phyloP scores from a whole-genome alignment of 2,113 vertebrate species.

The Cepphus grylle region DNA sequence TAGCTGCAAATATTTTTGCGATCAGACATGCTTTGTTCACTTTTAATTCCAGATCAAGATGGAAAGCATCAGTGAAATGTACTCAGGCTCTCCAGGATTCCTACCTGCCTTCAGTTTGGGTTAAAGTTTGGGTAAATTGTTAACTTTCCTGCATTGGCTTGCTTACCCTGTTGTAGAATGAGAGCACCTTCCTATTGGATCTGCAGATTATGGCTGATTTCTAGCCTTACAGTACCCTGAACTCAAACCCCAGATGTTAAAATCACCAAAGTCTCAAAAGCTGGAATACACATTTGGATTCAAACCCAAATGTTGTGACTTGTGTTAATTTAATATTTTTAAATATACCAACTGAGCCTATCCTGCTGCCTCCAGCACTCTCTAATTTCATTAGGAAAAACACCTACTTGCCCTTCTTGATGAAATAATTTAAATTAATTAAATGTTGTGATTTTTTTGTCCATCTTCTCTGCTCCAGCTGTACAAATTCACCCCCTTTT shows the following conservation, averaged over 20 bases:
- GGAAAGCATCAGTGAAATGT: neutral
- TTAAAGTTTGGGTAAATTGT: neutral
- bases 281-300: neutral
- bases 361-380: neutral
- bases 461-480: neutral
- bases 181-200: neutral
- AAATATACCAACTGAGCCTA: neutral
- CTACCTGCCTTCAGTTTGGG: neutral
- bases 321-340: neutral
- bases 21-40: neutral
- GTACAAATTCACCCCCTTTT: neutral
- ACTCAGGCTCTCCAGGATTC: neutral
- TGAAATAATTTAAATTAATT: neutral
- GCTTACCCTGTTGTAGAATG: fast-evolving
- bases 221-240: neutral
- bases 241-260: neutral
- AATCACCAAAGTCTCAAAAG: neutral
- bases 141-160: neutral
- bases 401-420: neutral
- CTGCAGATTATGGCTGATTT: neutral
- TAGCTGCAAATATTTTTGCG: neutral
- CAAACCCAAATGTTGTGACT: neutral
- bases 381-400: neutral
- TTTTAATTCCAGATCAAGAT: neutral
- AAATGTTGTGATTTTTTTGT: neutral